Evolutionary conservation across 1,140 invertebrate genomes (phyloP).

Genomic region (Harlomillsia oculata): DNA sequence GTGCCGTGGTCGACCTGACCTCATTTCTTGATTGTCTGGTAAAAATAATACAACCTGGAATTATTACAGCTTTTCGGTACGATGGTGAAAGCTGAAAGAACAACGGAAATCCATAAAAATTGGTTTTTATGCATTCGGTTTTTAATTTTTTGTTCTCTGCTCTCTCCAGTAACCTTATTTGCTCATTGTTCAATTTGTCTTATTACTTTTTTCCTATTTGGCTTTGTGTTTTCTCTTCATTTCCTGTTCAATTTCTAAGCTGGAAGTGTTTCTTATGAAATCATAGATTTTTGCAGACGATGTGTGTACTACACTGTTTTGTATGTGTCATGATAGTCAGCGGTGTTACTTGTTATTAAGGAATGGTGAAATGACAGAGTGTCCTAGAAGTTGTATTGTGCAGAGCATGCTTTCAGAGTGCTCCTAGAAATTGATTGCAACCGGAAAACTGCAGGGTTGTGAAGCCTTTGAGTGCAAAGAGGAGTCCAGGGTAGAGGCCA

Average conservation of each 20-base stretch:
- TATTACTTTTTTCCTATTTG: too few species aligned
- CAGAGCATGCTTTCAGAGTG: neutral
- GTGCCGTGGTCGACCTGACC: slow-evolving; percentile 10
- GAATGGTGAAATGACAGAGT: neutral
- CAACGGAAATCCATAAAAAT: neutral
- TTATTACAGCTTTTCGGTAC: neutral
- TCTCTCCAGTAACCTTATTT: too few species aligned
- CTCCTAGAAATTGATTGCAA: slow-evolving; percentile 27
- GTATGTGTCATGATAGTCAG: neutral
- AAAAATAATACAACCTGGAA: neutral
- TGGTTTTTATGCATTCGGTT: neutral
- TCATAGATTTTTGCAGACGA: neutral
- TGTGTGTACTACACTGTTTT: neutral
- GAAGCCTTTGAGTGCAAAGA: slow-evolving; percentile 17
- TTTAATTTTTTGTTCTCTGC: too few species aligned
- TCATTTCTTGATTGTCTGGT: neutral
- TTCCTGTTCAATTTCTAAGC: neutral
- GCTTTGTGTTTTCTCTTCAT: too few species aligned
- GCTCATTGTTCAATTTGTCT: too few species aligned
- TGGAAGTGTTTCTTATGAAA: neutral
- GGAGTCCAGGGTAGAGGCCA: slow-evolving; percentile 13
- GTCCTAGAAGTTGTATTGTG: slow-evolving; percentile 1
- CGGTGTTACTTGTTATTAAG: neutral
- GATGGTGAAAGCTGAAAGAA: neutral
- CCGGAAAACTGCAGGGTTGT: slow-evolving; percentile 30